Base-by-base conservation (phyloP, 2,888 invertebrate genomes). In the Unio pictorum region DNA sequence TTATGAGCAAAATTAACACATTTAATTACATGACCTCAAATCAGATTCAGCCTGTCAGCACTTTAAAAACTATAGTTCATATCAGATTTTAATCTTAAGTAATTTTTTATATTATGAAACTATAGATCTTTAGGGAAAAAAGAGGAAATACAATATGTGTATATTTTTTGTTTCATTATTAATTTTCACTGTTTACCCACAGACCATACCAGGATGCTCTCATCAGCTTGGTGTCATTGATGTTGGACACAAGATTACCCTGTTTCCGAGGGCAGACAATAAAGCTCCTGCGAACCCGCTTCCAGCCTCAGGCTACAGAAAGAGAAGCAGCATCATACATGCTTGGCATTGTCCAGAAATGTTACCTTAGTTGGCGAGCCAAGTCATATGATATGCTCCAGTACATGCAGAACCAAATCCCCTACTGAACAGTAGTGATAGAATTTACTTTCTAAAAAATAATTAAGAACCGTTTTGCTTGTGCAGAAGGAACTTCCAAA, bases 251-350 rank as follows among this genome's bases (percentile, higher is more conserved):
- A 0, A 97, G 98, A 0, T 92, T 99, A 64, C 99, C 99, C 0
- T 99, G 99, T 90, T 99, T 99, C 92, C 93, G 99, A 34, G 99
- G 99, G 0, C 98, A 99, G 90, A 99, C 99, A 0, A 98, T 99
- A 74, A 96, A 98, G 84, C 93, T 96, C 73, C 92, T 99, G 26
- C 93, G 96, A 64, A 93, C 95, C 28, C 93, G 99, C 18, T 99
- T 99, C 90, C 95, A 95, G n/a, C 97, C 98, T 0, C 94, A 94
- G 77, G 94, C 94, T 7, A 95, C 95, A 3, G 98, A 99, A 86
- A 95, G 95, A 82, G 98, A 98, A 86, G 99, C 99, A 0, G 97
- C 98, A 0, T 94, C 94, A 34, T 97, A 94, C 90, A 99, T 99
- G 97, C 92, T 96, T 63, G 95, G 94, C 58, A 94, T 99, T 66